Evolutionary conservation across 1,140 invertebrate species (phyloP).

Genomic region (Calephelis nemesis): DNA sequence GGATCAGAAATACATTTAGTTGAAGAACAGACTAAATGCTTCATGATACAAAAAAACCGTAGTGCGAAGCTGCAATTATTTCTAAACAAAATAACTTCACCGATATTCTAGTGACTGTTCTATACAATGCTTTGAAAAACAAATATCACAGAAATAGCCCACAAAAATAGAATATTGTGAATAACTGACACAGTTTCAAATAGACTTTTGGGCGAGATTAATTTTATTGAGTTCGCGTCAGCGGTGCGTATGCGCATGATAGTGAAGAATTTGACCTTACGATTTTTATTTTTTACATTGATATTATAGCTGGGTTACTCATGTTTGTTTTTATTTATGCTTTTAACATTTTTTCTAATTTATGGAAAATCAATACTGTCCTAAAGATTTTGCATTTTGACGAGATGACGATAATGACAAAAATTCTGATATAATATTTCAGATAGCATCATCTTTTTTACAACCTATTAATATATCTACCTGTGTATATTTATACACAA

Average conservation of each 20-base stretch:
- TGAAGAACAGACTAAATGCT: no score
- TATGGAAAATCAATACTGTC: no score
- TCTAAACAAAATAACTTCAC: constrained; percentile 40
- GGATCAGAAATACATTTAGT: no score
- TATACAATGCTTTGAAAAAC: constrained; percentile 34
- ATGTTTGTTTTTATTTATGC: not conserved
- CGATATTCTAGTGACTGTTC: constrained; percentile 3
- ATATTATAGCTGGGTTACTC: not conserved
- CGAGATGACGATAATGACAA: no score
- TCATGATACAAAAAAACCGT: no score
- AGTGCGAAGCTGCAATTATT: no score
- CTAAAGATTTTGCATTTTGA: no score
- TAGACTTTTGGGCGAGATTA: constrained; percentile 39
- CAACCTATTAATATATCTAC: no score
- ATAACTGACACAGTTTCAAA: constrained; percentile 62
- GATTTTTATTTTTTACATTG: not conserved
- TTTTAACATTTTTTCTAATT: not conserved
- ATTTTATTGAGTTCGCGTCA: constrained; percentile 43
- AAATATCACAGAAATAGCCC: constrained; percentile 58
- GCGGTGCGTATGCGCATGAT: constrained; percentile 17
- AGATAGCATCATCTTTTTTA: no score
- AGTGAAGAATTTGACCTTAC: not conserved
- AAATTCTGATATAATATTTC: no score
- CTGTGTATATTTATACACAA: no score
- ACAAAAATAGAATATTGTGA: constrained; percentile 56